phyloP scores from a whole-genome alignment of 1,140 invertebrate species.

The Cotesia chilonis region DNA sequence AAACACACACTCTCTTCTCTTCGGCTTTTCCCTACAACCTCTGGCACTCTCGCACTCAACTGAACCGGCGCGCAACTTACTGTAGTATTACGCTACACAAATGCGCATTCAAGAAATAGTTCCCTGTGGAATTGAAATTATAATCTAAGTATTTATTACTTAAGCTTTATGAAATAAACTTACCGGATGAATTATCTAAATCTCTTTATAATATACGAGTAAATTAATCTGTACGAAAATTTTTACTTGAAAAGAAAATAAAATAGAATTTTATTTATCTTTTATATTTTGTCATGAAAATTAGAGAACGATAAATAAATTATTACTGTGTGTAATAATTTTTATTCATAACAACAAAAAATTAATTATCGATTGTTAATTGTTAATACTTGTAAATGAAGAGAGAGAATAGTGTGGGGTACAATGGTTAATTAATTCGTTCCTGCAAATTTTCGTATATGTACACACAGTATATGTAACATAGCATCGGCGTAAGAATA shows the following conservation, averaged over 20 bases:
- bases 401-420: not conserved
- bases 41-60: slow-evolving; percentile 40
- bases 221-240: no score
- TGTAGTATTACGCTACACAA: slow-evolving; percentile 42
- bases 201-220: no score
- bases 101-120: slow-evolving; percentile 45
- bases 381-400: not conserved
- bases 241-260: no score
- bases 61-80: slow-evolving; percentile 62
- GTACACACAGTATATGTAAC: slow-evolving; percentile 23
- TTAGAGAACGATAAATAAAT: no score
- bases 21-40: slow-evolving; percentile 18
- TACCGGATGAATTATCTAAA: no score
- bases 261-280: not conserved
- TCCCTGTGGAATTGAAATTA: not conserved
- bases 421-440: slow-evolving; percentile 8
- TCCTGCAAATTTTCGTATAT: slow-evolving; percentile 28
- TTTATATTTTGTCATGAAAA: no score
- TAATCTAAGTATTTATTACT: no score
- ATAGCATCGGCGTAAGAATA: slow-evolving; percentile 39
- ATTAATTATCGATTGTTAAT: not conserved
- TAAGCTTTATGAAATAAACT: no score
- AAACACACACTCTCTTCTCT: not conserved
- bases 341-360: no score
- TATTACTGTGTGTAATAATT: no score